Percentiles rank a stretch among this genome's conserved stretches.
These are phyloP conservation scores for Ametastegia equiseti DNA, from an alignment of 2,888 invertebrate species.

Conservation along the genomic window DNA sequence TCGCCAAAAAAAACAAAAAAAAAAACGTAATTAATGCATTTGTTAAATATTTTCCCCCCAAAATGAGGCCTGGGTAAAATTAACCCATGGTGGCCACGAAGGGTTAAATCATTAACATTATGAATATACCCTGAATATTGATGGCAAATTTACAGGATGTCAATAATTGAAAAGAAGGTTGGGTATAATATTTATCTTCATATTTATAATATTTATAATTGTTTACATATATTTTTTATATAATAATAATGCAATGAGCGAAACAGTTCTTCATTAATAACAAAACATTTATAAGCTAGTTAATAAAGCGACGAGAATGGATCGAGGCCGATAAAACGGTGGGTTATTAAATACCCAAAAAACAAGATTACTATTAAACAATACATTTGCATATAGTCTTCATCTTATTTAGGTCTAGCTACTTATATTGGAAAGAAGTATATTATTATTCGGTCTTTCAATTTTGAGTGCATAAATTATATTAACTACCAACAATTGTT, in stretches of 20 bases:
- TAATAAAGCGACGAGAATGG: slow-evolving; percentile 53
- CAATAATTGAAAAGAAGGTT: neutral
- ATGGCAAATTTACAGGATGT: neutral
- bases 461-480: neutral
- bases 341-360: slow-evolving; percentile 59
- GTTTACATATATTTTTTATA: slow-evolving; percentile 64
- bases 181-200: slow-evolving; percentile 50
- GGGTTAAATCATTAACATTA: too few species aligned
- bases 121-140: too few species aligned
- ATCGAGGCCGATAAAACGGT: slow-evolving; percentile 56
- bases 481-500: neutral
- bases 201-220: slow-evolving; percentile 66
- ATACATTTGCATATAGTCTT: slow-evolving; percentile 13
- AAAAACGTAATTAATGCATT: too few species aligned
- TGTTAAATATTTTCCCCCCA: too few species aligned
- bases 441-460: neutral
- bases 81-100: too few species aligned
- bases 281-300: slow-evolving; percentile 59
- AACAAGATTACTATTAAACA: slow-evolving; percentile 62
- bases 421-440: neutral
- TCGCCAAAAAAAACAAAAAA: too few species aligned
- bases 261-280: slow-evolving; percentile 62
- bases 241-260: slow-evolving; percentile 61
- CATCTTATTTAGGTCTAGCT: slow-evolving; percentile 20
- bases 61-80: too few species aligned